Conservation (phyloP, 2,888 invertebrate genomes). For the Silvanus unidentatus region DNA sequence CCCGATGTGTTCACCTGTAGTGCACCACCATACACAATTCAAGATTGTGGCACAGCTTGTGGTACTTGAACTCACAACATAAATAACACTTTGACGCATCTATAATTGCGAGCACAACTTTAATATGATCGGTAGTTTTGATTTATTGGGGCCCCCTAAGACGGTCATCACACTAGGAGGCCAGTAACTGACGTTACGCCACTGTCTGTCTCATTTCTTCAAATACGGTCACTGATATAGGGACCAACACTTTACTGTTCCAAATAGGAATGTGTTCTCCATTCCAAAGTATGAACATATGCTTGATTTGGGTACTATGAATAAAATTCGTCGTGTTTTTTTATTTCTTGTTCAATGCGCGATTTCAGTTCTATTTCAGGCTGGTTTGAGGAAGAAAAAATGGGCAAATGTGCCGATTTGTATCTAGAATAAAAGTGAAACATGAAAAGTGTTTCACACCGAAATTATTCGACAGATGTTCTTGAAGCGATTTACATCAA, state of each 20-base stretch:
- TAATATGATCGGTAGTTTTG: conserved; percentile 44
- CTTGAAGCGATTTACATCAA: no score
- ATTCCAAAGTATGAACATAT: no score
- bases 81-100: conserved; percentile 45
- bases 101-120: conserved; percentile 43
- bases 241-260: background rate
- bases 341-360: conserved; percentile 14
- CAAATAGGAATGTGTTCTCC: no score
- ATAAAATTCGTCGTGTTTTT: background rate
- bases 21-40: conserved; percentile 15
- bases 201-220: conserved; percentile 13
- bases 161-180: conserved; percentile 38
- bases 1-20: conserved; percentile 22
- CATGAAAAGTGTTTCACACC: no score
- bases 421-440: no score
- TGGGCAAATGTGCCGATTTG: no score
- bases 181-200: conserved; percentile 34
- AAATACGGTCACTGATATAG: background rate
- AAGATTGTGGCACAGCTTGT: conserved; percentile 24
- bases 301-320: no score
- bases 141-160: conserved; percentile 39
- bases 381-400: no score
- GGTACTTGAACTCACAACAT: conserved; percentile 33
- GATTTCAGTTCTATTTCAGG: conserved; percentile 15
- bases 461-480: no score